Conservation (phyloP, 2,797 vertebrate species). For the Cygnus olor region DNA sequence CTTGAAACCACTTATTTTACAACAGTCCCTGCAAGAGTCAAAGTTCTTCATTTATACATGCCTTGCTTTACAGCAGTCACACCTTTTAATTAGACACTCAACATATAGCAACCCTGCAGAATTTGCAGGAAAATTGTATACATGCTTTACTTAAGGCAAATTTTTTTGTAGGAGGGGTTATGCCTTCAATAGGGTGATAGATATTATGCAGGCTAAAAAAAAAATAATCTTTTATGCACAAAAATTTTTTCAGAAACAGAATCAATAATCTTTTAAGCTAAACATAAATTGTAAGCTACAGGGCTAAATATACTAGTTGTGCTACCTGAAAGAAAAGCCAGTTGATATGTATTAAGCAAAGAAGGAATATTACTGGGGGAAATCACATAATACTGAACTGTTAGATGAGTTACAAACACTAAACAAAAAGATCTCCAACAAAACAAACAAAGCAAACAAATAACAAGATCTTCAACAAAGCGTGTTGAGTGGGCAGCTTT, state of each 20-base stretch:
- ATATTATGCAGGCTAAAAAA: not conserved
- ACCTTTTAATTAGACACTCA: not conserved
- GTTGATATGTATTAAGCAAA: not conserved
- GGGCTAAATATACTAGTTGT: not conserved
- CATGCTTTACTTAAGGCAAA: not conserved
- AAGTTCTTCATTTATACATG: not conserved
- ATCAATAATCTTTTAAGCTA: not conserved
- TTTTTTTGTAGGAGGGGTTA: not conserved
- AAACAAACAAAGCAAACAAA: not conserved
- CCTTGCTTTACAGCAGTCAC: not conserved
- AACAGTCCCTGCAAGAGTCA: not conserved
- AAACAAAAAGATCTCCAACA: not conserved
- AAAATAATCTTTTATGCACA: not conserved
- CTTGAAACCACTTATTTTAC: fast-evolving
- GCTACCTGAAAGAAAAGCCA: not conserved
- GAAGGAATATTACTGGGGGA: not conserved
- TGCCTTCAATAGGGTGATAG: not conserved
- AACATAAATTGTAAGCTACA: not conserved
- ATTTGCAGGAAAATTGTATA: not conserved
- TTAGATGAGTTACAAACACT: not conserved
- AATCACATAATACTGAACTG: not conserved
- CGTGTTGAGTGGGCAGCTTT: not conserved
- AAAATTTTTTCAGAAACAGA: not conserved
- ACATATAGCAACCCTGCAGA: not conserved
- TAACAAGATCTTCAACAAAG: not conserved